Conservation (phyloP, 2,797 vertebrate species). For the Eremophila alpestris region DNA sequence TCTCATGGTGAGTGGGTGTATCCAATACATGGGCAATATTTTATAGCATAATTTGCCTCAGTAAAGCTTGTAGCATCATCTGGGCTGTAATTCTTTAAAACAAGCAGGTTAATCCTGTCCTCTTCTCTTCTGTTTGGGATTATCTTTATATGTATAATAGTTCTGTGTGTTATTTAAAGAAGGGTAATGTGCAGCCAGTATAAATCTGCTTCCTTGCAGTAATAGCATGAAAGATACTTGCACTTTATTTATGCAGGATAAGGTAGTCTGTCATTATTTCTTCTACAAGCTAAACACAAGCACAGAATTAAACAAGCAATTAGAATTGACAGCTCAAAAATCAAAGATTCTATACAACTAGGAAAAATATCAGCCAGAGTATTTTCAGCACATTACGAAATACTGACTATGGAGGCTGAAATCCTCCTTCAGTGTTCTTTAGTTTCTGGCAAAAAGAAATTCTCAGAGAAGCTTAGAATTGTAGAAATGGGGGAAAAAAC, state of each 20-base stretch:
- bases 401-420: neutral
- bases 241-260: neutral
- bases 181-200: neutral
- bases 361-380: neutral
- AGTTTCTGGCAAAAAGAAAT: neutral
- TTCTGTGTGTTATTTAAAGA: neutral
- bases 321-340: neutral
- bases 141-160: neutral
- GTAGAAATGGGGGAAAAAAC: neutral
- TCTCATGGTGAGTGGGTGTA: neutral
- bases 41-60: neutral
- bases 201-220: neutral
- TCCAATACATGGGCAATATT: neutral
- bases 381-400: slow-evolving; percentile 1
- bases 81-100: neutral
- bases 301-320: neutral
- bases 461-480: neutral
- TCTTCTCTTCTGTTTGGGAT: neutral
- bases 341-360: neutral
- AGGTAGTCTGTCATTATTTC: neutral
- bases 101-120: neutral
- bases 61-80: neutral
- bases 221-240: neutral
- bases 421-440: neutral
- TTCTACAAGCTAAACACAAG: neutral